Conservation (phyloP, 1,140 invertebrate species). For the Drosophila parvula region DNA sequence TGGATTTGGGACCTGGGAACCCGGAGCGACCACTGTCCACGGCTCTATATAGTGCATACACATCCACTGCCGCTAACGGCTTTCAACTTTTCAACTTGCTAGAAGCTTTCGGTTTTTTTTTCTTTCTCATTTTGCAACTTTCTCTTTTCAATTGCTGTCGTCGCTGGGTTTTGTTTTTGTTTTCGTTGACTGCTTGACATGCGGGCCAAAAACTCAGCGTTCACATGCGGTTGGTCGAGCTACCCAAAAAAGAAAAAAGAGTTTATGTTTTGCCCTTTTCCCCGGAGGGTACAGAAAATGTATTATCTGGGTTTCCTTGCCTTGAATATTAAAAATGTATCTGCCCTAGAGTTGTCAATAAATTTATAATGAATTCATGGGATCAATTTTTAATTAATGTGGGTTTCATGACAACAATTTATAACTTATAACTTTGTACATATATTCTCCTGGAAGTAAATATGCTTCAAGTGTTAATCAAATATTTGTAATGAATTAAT, state of each 20-base stretch:
- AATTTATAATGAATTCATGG: background rate
- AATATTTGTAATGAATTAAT: no score
- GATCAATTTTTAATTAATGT: background rate
- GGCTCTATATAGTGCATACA: background rate
- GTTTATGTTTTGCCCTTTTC: slow-evolving; percentile 8
- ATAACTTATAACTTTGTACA: background rate
- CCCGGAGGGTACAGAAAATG: slow-evolving; percentile 3
- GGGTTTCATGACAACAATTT: no score
- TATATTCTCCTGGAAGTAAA: background rate
- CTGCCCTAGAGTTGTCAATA: background rate
- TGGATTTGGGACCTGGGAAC: slow-evolving; percentile 37
- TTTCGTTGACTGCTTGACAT: slow-evolving; percentile 42
- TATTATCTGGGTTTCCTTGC: background rate
- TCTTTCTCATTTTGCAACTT: slow-evolving; percentile 60
- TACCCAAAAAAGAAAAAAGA: slow-evolving; percentile 4
- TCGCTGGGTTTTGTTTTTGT: slow-evolving; percentile 44
- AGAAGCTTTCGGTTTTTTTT: slow-evolving; percentile 62
- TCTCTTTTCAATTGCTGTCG: slow-evolving; percentile 79
- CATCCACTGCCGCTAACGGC: slow-evolving; percentile 47
- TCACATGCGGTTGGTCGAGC: slow-evolving; percentile 17
- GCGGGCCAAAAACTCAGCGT: slow-evolving; percentile 38
- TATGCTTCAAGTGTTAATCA: no score
- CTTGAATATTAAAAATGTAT: slow-evolving; percentile 17
- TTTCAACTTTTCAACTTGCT: slow-evolving; percentile 72
- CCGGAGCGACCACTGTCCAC: slow-evolving; percentile 14